Evolutionary conservation across 2,888 invertebrate genomes (phyloP).

Genomic region (Julus scandinavius): DNA sequence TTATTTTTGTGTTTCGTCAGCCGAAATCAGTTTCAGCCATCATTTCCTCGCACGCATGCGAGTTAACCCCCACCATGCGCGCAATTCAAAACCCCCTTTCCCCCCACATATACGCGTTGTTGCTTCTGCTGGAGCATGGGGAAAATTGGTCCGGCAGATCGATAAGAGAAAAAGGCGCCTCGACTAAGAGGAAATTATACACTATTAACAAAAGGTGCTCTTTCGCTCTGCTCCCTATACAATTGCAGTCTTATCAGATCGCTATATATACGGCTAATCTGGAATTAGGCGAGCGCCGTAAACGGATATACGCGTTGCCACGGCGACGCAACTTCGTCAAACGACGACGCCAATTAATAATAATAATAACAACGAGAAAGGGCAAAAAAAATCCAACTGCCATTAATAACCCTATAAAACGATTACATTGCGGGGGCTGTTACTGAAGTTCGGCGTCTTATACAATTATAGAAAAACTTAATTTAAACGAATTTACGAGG

Average conservation of each 20-base stretch:
- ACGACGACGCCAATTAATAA: background rate
- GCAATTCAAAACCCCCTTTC: no score
- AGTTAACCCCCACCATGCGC: no score
- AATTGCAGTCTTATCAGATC: background rate
- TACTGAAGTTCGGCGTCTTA: no score
- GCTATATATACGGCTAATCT: background rate
- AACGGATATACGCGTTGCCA: background rate
- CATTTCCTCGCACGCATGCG: no score
- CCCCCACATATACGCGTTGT: no score
- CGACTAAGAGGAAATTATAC: background rate
- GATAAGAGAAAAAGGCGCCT: background rate
- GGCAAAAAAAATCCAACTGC: no score
- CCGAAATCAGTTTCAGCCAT: background rate
- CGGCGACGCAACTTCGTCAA: background rate
- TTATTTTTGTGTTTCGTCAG: background rate
- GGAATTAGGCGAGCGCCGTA: background rate
- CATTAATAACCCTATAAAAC: no score
- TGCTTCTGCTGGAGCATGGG: background rate
- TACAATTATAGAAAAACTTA: no score
- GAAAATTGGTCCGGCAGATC: background rate
- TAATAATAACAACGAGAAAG: no score
- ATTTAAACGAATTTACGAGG: no score
- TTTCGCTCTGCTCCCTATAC: background rate
- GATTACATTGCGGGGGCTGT: no score
- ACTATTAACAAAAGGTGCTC: background rate